Percentiles rank a stretch among this genome's conserved stretches.
phyloP scores from a whole-genome alignment of 2,888 invertebrate genomes.

The Eupithecia abbreviata region DNA sequence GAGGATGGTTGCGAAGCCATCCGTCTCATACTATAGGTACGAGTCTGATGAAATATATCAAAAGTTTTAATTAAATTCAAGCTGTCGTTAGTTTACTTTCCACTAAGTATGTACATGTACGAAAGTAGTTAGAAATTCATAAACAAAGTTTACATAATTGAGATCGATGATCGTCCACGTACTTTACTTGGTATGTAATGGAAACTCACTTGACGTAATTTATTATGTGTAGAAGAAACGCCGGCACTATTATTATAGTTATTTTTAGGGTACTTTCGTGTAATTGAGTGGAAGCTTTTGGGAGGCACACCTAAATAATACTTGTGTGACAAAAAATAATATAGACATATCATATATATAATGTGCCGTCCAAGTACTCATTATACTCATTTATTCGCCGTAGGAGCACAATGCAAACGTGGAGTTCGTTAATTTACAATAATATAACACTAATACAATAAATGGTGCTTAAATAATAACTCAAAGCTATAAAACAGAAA shows the following conservation, averaged over 20 bases:
- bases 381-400: too few relatives aligned
- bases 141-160: conserved; percentile 2
- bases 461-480: too few relatives aligned
- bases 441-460: too few relatives aligned
- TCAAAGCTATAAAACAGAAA: too few relatives aligned
- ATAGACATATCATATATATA: neutral
- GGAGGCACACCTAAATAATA: conserved; percentile 43
- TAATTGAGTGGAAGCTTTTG: conserved; percentile 40
- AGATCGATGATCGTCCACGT: conserved; percentile 7
- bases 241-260: neutral
- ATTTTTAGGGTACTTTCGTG: neutral
- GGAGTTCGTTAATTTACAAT: too few relatives aligned
- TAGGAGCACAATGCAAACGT: too few relatives aligned
- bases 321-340: conserved; percentile 21
- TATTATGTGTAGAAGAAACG: neutral
- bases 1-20: too few relatives aligned
- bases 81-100: conserved; percentile 8
- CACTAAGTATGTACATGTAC: neutral
- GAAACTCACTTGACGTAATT: conserved; percentile 9
- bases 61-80: conserved; percentile 33
- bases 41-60: neutral
- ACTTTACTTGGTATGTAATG: neutral
- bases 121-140: conserved; percentile 3
- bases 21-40: too few relatives aligned
- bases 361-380: neutral